Evolutionary conservation across 2,113 vertebrate genomes (phyloP), one percentile per base, ranked within the genome.

Genomic region (Percopsis transmontana): DNA sequence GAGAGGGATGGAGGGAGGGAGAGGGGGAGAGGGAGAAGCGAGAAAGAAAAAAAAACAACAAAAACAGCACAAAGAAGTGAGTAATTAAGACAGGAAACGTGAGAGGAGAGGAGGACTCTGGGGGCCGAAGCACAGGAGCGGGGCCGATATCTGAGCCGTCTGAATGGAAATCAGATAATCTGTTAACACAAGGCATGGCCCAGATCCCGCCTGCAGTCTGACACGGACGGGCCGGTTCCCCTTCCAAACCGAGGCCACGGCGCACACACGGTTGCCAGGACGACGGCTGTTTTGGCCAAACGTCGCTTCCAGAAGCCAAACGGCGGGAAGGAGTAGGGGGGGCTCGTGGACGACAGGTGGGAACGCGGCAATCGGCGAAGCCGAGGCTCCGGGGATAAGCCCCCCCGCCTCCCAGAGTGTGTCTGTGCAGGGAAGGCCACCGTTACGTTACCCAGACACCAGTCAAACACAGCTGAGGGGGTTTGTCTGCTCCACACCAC

Each of bases 71-170:
- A 87, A 88, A 91, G 77, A 84, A 81, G 81, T 76, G 70, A 73
- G 86, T 88, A 88, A 90, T 90, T 86, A 87, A 88, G 88, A 89
- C 86, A 88, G 89, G 89, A 89, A 87, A 88, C 80, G 84, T 81
- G 86, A 89, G 85, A 88, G 79, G 87, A 88, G 74, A 79, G 83
- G 83, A 85, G 82, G 80, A 74, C 85, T 88, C 84, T 84, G 85
- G 85, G 83, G 84, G 86, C 85, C 84, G 74, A 75, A 76, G 75
- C 66, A 47, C 82, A 83, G 77, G 77, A 87, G 77, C 64, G 76
- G 81, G 82, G 83, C 73, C 62, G 86, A 91, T 79, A 90, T 87
- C 84, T 73, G 88, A 90, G 84, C 80, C 56, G 75, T 84, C 84
- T 90, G 81, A 90, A 90, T 84, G 86, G 86, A 84, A 89, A 86